Evolutionary conservation across 1,140 invertebrate genomes (phyloP).

Genomic region (Gryon sp.): DNA sequence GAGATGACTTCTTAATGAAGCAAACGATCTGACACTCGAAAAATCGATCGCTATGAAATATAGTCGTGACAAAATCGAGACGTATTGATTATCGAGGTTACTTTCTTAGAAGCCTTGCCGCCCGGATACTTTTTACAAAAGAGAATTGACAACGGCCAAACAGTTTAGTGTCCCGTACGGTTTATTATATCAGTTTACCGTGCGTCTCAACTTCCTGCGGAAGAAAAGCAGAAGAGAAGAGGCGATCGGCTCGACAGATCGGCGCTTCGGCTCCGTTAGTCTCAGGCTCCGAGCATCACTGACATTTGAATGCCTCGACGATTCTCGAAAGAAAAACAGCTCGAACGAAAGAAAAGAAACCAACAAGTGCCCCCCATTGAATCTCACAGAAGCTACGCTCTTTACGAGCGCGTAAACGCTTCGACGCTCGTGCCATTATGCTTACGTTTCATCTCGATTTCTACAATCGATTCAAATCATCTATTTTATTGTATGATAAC

Average conservation of each 20-base stretch:
- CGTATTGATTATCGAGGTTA: conserved; percentile 37
- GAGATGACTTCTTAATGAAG: not conserved
- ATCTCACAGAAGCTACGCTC: conserved; percentile 42
- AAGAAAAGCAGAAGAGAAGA: conserved; percentile 36
- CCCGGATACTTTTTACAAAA: conserved; percentile 57
- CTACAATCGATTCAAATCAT: conserved; percentile 22
- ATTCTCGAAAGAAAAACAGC: conserved; percentile 47
- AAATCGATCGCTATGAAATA: conserved; percentile 51
- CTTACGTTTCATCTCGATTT: conserved; percentile 23
- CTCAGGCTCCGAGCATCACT: conserved; percentile 67
- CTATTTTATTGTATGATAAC: conserved; percentile 22
- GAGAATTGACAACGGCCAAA: conserved; percentile 77
- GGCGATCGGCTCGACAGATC: conserved; percentile 70
- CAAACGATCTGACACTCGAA: not conserved
- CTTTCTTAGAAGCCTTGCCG: conserved; percentile 2
- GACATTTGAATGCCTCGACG: conserved; percentile 76
- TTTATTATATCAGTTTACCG: conserved; percentile 75
- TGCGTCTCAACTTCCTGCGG: conserved; percentile 65
- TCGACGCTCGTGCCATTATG: conserved; percentile 47
- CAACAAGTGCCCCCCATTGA: conserved; percentile 35
- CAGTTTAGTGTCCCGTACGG: conserved; percentile 77
- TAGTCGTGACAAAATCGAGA: conserved; percentile 37
- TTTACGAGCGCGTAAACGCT: conserved; percentile 53
- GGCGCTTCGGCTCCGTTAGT: conserved; percentile 75
- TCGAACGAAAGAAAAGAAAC: conserved; percentile 26